A percentile compares a stretch with the other conserved stretches of the same genome.
Evolutionary conservation across 2,888 invertebrate genomes (phyloP).

Genomic region (Eretmocerus hayati): DNA sequence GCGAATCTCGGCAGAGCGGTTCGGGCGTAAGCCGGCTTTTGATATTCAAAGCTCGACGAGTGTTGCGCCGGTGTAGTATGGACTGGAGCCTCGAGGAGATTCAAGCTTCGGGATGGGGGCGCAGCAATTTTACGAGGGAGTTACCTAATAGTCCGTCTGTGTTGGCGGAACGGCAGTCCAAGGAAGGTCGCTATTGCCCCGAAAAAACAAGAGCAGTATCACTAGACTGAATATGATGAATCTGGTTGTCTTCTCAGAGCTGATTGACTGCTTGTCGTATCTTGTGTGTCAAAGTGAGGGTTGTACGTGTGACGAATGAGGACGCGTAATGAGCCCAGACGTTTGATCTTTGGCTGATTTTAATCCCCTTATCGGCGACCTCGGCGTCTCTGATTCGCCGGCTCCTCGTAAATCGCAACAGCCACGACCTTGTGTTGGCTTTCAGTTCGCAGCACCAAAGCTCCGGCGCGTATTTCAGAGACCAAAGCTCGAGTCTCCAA

Average conservation of each 20-base stretch:
- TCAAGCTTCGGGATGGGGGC: too few species aligned
- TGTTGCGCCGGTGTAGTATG: constrained; percentile 5
- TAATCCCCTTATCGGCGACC: constrained; percentile 39
- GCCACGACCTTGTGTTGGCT: too few species aligned
- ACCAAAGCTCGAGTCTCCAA: too few species aligned
- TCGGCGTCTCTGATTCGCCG: background rate
- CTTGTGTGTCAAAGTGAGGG: constrained; percentile 23
- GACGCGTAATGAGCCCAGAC: constrained; percentile 11
- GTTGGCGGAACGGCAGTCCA: too few species aligned
- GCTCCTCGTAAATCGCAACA: too few species aligned
- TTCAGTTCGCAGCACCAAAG: too few species aligned
- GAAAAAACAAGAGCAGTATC: constrained; percentile 27
- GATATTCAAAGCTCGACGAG: constrained; percentile 15
- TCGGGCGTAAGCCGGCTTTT: constrained; percentile 15
- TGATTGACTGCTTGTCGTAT: constrained; percentile 12
- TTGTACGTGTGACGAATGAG: constrained; percentile 31
- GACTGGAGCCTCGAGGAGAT: background rate
- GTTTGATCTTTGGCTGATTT: constrained; percentile 43
- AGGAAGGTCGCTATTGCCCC: too few species aligned
- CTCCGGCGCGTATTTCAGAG: too few species aligned
- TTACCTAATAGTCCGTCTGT: too few species aligned
- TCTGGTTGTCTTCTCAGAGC: too few species aligned
- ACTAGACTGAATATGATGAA: constrained; percentile 13
- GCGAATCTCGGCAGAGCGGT: background rate
- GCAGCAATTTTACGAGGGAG: too few species aligned